Evolutionary conservation across 2,888 invertebrate genomes (phyloP), one percentile per base, ranked within the genome.

Genomic region (Argynnis bischoffii): DNA sequence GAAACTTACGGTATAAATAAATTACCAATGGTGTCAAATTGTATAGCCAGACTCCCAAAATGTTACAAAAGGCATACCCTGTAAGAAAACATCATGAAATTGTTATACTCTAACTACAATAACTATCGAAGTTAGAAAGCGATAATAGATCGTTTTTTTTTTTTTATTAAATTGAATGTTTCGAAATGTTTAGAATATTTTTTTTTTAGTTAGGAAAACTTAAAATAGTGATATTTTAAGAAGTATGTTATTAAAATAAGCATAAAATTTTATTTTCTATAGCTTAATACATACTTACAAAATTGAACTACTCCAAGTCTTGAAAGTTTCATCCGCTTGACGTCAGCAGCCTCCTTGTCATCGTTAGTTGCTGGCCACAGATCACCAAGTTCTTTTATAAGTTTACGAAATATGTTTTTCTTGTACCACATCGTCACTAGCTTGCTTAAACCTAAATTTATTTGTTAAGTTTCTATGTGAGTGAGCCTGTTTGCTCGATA

Each of bases 51-150:
- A 87, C 79, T 1, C 89, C 89, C 50, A 85, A 65, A 15, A 84
- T 79, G 67, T 88, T 90, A 83, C 83, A 86, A 67, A 86, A 83
- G 6, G 85, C 81, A 68, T 89, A 90, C 76, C 84, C 90, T 90
- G 76, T 13, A 85, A 82, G 13, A 3, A 66, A 56, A 69, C 18
- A 6, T 13, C n/a, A 51, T 51, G 14, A 8, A n/a, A n/a, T 50
- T 6, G 50, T 50, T n/a, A 26, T 26, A 26, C 26, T 15, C 5
- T 50, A 1, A n/a, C n/a, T n/a, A n/a, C n/a, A n/a, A n/a, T n/a
- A n/a, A n/a, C n/a, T n/a, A n/a, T n/a, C n/a, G n/a, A n/a, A n/a
- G 1, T 1, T 35, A 8, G 35, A 8, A 41, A 26, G 1, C 11
- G 11, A 41, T 41, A 41, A 41, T 8, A 8, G 35, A 11, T 8